Evolutionary conservation across 1,140 invertebrate species (phyloP), one percentile per base, ranked within the genome.

Genomic region (Drosophila fuyamai): DNA sequence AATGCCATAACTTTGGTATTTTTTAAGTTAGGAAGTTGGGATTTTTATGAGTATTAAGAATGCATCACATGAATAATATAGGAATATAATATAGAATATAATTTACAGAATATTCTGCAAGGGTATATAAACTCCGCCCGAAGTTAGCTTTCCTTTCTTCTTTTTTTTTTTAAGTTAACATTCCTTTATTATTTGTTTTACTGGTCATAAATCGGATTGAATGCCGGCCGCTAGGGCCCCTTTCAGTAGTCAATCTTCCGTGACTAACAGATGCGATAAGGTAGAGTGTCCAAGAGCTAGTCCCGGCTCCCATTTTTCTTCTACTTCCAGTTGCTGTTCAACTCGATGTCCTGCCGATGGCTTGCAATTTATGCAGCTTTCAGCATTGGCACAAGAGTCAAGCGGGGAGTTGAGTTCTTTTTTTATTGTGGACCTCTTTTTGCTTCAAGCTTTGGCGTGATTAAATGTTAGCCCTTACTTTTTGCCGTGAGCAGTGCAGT

Each of bases 351-450:
- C 66, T 36, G 61, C 14, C 58, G 46, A 63, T 59, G 48, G 59
- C 41, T 6, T 41, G 68, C 48, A 82, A 88, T 88, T 88, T 82
- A 86, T 88, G 79, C 58, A 88, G 68, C 62, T 74, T 73, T 70
- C 78, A 81, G 50, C 74, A 61, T 40, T 54, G 43, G 27, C 51
- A 57, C 55, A 53, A 50, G 53, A 43, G 55, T 40, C 4, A 65
- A 60, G 55, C 62, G 36, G 65, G 57, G 44, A 54, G 18, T 47
- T 59, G 43, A 29, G 41, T 70, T 56, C 32, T 14, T 41, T 12
- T 27, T 29, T 59, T 56, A 6, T 35, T 23, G 29, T 44, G 18
- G 5, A 14, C 46, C 18, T n/a, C 5, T 12, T 48, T 27, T 38
- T 50, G 32, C 62, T 47, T 67, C 56, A 41, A 44, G 51, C 23